phyloP scores from a whole-genome alignment of 2,113 vertebrate genomes.

The Alethe diademata region DNA sequence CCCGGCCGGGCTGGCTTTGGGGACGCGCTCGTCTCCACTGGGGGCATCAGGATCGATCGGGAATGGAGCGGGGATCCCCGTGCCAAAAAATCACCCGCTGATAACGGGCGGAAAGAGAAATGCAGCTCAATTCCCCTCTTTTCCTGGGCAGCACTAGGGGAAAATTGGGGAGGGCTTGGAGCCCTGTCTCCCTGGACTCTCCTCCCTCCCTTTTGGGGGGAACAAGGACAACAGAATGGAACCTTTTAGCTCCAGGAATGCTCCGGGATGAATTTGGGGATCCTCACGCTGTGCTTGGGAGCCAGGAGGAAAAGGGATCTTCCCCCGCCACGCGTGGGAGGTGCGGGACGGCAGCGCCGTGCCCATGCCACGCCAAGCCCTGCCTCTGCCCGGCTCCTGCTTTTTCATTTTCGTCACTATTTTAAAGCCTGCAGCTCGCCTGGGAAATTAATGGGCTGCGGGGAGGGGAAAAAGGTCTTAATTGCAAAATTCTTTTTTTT shows the following conservation, averaged over 20 bases:
- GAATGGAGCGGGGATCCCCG: fast-evolving
- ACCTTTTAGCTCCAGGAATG: not conserved
- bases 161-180: not conserved
- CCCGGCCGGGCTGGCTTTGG: not conserved
- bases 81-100: not conserved
- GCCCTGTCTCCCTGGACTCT: fast-evolving
- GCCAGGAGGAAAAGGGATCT: not conserved
- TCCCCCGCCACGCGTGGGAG: not conserved
- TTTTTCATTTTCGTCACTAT: not conserved
- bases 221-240: too few relatives aligned
- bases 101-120: fast-evolving
- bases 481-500: not conserved
- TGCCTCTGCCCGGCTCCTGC: not conserved
- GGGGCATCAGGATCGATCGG: not conserved
- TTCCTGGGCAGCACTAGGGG: not conserved
- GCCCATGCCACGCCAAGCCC: not conserved
- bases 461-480: not conserved
- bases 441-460: constrained; percentile 32
- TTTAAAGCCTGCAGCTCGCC: not conserved
- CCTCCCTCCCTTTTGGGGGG: fast-evolving
- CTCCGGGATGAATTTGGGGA: not conserved
- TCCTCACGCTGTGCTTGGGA: not conserved
- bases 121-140: not conserved
- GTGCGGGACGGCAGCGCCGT: not conserved
- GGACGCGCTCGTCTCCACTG: not conserved